Evolutionary conservation across 2,113 vertebrate species (phyloP), one percentile per base, ranked within the genome.

Genomic region (Galeopterus variegatus): DNA sequence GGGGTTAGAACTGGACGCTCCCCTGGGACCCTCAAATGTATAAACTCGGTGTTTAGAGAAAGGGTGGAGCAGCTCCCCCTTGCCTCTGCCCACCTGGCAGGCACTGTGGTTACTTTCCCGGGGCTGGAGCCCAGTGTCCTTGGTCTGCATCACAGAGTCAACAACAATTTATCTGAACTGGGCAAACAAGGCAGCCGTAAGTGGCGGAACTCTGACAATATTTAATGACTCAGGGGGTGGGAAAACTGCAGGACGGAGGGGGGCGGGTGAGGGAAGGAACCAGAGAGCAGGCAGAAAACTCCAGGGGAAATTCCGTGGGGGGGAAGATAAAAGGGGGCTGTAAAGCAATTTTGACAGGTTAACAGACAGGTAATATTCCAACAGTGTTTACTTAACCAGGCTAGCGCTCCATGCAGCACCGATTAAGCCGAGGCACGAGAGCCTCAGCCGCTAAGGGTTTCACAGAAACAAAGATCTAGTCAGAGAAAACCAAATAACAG

Each of bases 271-370:
- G 93, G 79, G 62, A 93, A 88, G 87, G 96, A 94, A 83, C 65
- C 26, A 26, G 84, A 88, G 90, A 90, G 80, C 33, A 72, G 82
- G 93, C 83, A 92, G 97, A 81, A 81, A 97, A 98, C 98, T 98
- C 94, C 88, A 96, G 99, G 99, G 99, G 99, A 98, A 99, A 99
- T 99, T 99, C 98, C 98, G 82, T 41, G 75, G 31, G 18, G 77
- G 41, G 91, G 81, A 0, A 98, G 98, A 98, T 98, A n/a, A 98
- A 98, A 98, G 65, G 58, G 95, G 95, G 91, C 98, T 92, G 96
- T 96, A 97, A 92, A 97, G 31, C 97, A 75, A 97, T 36, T 89
- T 82, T 98, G 98, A 98, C 98, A 98, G 98, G 97, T 97, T 97
- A 97, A 97, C 98, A 98, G 98, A 98, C 98, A 98, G 98, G 98